Evolutionary conservation across 1,140 invertebrate species (phyloP).

Genomic region (Papilio glaucus): DNA sequence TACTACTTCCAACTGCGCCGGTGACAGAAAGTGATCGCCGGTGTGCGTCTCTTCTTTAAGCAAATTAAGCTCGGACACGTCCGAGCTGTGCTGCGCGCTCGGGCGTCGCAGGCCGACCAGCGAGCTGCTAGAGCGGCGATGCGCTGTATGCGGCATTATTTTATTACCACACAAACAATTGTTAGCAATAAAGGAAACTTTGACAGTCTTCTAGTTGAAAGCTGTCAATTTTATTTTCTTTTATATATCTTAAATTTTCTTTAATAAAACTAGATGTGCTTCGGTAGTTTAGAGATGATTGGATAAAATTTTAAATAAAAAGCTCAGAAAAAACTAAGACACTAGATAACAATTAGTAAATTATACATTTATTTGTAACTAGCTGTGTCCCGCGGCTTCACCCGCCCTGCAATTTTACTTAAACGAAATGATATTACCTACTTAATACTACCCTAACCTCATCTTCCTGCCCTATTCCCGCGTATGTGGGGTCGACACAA

Average conservation of each 20-base stretch:
- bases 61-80: slow-evolving; percentile 55
- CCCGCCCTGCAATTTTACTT: too few species aligned
- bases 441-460: too few species aligned
- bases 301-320: too few species aligned
- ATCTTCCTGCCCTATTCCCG: too few species aligned
- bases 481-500: too few species aligned
- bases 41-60: slow-evolving; percentile 90
- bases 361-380: too few species aligned
- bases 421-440: too few species aligned
- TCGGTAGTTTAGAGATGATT: too few species aligned
- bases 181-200: background rate
- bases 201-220: slow-evolving; percentile 17
- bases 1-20: slow-evolving; percentile 67
- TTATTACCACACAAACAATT: background rate
- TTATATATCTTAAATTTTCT: background rate
- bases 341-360: too few species aligned
- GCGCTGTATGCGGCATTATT: slow-evolving; percentile 49
- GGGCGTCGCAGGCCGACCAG: slow-evolving; percentile 42
- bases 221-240: slow-evolving; percentile 8
- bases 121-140: slow-evolving; percentile 52
- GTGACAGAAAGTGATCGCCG: slow-evolving; percentile 87
- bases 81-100: slow-evolving; percentile 42
- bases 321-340: too few species aligned
- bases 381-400: too few species aligned
- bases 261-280: background rate